Evolutionary conservation across 1,140 invertebrate species (phyloP).

Genomic region (Hesperophylax magnus): DNA sequence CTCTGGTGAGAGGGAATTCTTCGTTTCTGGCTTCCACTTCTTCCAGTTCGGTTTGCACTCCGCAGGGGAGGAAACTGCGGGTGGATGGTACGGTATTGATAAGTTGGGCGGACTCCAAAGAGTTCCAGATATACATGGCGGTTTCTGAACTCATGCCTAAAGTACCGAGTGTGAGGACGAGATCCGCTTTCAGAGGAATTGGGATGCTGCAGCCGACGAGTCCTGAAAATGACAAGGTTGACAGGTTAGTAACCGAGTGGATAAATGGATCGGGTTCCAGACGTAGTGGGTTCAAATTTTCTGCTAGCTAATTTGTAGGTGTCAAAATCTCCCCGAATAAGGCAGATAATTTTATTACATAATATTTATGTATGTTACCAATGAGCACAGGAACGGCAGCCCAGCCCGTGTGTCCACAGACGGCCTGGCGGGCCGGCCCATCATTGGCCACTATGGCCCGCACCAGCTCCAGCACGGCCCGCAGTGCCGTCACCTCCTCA

Average conservation of each 20-base stretch:
- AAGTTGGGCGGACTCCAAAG: constrained; percentile 89
- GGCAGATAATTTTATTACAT: no score
- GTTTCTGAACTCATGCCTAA: constrained; percentile 82
- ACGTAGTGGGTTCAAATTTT: no score
- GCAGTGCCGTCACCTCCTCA: constrained; percentile 89
- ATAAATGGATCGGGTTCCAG: no score
- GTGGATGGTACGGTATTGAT: constrained; percentile 78
- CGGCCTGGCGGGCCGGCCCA: constrained; percentile 81
- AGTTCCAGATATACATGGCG: constrained; percentile 87
- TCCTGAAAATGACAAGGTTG: constrained; percentile 65
- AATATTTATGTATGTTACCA: constrained; percentile 61
- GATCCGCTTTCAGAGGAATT: constrained; percentile 86
- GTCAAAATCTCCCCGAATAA: no score
- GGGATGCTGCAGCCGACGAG: constrained; percentile 90
- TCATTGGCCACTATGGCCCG: constrained; percentile 84
- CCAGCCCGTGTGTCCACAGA: constrained; percentile 92
- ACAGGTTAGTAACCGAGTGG: no score
- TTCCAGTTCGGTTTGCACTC: constrained; percentile 79
- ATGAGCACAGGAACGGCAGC: constrained; percentile 84
- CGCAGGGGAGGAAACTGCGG: constrained; percentile 76
- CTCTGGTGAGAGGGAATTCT: constrained; percentile 87
- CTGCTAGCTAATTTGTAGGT: no score
- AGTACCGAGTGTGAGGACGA: constrained; percentile 83
- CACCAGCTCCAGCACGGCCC: constrained; percentile 85
- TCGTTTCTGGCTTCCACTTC: constrained; percentile 90